These are phyloP conservation scores for Sesamia nonagrioides DNA, from an alignment of 1,140 invertebrate species.

Conservation along the genomic window DNA sequence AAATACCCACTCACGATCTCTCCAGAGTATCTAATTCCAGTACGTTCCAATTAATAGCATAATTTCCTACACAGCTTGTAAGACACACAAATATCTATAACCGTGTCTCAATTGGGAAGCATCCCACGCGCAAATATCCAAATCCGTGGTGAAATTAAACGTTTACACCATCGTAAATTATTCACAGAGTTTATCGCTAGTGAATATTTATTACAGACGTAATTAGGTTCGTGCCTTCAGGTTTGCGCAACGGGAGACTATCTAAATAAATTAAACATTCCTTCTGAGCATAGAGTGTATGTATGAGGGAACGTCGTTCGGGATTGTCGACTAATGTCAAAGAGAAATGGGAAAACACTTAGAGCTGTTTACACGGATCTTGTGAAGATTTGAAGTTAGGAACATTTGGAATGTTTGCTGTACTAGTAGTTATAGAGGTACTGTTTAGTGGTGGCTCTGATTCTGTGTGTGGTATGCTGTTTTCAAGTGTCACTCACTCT, in stretches of 20 bases:
- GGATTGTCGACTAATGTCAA: conserved; percentile 61
- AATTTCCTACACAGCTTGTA: neutral
- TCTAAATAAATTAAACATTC: conserved; percentile 75
- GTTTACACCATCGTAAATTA: conserved; percentile 82
- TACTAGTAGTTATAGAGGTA: conserved; percentile 14
- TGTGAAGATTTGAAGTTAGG: conserved; percentile 46
- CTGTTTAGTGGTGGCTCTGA: conserved; percentile 3
- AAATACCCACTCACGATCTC: neutral
- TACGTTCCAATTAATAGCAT: conserved; percentile 7
- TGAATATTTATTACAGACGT: conserved; percentile 82
- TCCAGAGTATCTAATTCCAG: neutral
- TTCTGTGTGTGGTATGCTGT: neutral
- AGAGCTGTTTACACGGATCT: conserved; percentile 52
- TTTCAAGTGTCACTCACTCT: conserved; percentile 2
- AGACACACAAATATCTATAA: conserved; percentile 40
- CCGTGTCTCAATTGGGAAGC: conserved; percentile 28
- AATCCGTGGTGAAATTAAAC: conserved; percentile 76
- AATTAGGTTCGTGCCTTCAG: conserved; percentile 78
- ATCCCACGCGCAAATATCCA: conserved; percentile 55
- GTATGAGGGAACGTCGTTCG: conserved; percentile 49
- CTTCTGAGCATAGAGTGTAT: conserved; percentile 51
- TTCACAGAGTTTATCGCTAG: conserved; percentile 81
- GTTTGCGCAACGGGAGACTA: conserved; percentile 70
- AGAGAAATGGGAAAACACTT: conserved; percentile 63
- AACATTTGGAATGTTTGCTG: conserved; percentile 34